These are phyloP conservation scores for Hystrix cristata DNA, from an alignment of 2,113 vertebrate species.

Conservation along the genomic window DNA sequence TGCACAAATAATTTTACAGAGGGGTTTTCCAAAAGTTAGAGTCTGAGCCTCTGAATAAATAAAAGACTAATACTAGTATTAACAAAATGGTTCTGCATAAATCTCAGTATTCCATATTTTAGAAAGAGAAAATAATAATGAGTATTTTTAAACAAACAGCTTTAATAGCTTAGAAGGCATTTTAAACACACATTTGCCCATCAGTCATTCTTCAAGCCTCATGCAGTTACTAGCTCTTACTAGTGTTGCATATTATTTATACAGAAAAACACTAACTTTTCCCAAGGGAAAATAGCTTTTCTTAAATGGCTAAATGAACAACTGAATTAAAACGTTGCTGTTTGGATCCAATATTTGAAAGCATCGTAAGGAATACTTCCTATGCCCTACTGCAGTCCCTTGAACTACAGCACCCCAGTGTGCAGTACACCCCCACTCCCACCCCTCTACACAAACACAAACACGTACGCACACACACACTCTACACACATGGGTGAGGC, in stretches of 20 bases:
- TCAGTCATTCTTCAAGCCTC: neutral
- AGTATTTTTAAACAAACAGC: neutral
- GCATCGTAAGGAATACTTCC: neutral
- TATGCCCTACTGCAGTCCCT: neutral
- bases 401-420: neutral
- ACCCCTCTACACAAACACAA: neutral
- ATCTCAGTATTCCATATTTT: neutral
- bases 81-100: slow-evolving; percentile 22
- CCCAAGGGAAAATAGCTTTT: slow-evolving; percentile 41
- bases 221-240: slow-evolving; percentile 34
- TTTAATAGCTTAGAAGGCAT: slow-evolving; percentile 47
- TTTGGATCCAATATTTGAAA: slow-evolving; percentile 24
- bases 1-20: slow-evolving; percentile 32
- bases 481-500: neutral
- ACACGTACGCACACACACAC: neutral
- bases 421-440: neutral
- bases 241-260: slow-evolving; percentile 14
- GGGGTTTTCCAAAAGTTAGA: neutral
- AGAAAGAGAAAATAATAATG: slow-evolving; percentile 33
- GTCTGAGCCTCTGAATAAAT: slow-evolving; percentile 54
- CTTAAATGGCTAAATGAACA: slow-evolving; percentile 36
- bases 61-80: slow-evolving; percentile 41
- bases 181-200: slow-evolving; percentile 35
- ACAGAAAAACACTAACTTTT: slow-evolving; percentile 48
- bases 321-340: neutral